Conservation (phyloP, 2,113 vertebrate species). For the Atractosteus spatula region DNA sequence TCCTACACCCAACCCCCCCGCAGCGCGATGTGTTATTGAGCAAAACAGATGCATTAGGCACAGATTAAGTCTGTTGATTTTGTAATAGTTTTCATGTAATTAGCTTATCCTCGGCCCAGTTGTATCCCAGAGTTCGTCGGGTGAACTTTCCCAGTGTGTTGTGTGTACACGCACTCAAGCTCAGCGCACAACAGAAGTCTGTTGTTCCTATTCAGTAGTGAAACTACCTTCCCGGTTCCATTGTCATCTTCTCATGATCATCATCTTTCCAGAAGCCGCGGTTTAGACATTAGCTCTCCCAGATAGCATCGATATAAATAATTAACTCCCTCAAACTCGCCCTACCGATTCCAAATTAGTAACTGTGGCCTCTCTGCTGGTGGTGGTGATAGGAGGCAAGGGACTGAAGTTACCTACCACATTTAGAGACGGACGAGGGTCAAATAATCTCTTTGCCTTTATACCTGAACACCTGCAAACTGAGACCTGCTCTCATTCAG, state of each 20-base stretch:
- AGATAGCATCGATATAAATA: slow-evolving; percentile 48
- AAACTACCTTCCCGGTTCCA: neutral
- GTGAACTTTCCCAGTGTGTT: too few relatives aligned
- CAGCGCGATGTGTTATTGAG: too few relatives aligned
- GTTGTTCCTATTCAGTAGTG: too few relatives aligned
- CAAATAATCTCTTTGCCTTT: slow-evolving; percentile 71
- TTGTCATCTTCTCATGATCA: neutral
- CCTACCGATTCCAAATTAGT: slow-evolving; percentile 51
- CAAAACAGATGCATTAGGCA: too few relatives aligned
- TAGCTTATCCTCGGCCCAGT: too few relatives aligned
- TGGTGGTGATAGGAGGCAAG: slow-evolving; percentile 62
- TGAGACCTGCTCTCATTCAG: slow-evolving; percentile 66
- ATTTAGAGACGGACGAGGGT: slow-evolving; percentile 58
- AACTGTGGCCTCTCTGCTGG: slow-evolving; percentile 56
- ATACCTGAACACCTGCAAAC: slow-evolving; percentile 85
- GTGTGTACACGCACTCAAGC: too few relatives aligned
- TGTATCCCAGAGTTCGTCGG: too few relatives aligned
- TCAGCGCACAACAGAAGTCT: too few relatives aligned
- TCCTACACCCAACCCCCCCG: too few relatives aligned
- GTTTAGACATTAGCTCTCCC: slow-evolving; percentile 4
- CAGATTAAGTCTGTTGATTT: too few relatives aligned
- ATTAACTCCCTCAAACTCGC: slow-evolving; percentile 46
- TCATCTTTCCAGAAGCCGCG: neutral
- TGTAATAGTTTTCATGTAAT: too few relatives aligned
- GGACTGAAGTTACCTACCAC: slow-evolving; percentile 76